Percentiles rank a stretch among this genome's conserved stretches.
phyloP scores from a whole-genome alignment of 2,113 vertebrate species.

The Ochotona curzoniae region DNA sequence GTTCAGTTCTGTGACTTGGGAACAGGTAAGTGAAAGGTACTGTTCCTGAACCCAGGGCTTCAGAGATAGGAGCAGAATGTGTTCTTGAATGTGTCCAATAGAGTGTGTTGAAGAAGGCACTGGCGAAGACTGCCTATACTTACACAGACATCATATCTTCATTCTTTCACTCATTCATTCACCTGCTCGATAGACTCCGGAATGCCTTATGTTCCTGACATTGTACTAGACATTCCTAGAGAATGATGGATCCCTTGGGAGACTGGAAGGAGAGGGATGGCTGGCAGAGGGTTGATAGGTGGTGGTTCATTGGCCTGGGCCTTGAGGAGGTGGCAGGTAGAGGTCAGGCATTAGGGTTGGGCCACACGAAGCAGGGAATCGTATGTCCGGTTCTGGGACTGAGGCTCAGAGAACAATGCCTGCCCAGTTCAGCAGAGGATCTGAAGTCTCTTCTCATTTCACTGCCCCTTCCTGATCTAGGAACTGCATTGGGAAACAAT shows the following conservation, averaged over 20 bases:
- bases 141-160: background rate
- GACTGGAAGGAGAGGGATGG: background rate
- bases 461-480: slow-evolving; percentile 73
- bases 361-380: too few relatives aligned
- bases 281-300: too few relatives aligned
- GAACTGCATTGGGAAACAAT: slow-evolving; percentile 93
- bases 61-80: background rate
- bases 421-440: background rate
- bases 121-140: background rate
- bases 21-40: too few relatives aligned
- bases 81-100: background rate
- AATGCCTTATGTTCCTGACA: background rate
- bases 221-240: background rate
- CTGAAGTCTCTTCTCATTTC: background rate
- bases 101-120: background rate
- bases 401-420: background rate
- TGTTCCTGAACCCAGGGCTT: background rate
- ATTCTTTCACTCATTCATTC: background rate
- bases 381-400: background rate
- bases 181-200: background rate
- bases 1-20: background rate
- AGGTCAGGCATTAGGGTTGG: too few relatives aligned
- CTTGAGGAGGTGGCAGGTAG: too few relatives aligned
- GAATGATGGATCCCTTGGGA: background rate
- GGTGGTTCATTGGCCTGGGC: too few relatives aligned